phyloP scores from a whole-genome alignment of 2,888 invertebrate genomes.

The Drosophila tripunctata region DNA sequence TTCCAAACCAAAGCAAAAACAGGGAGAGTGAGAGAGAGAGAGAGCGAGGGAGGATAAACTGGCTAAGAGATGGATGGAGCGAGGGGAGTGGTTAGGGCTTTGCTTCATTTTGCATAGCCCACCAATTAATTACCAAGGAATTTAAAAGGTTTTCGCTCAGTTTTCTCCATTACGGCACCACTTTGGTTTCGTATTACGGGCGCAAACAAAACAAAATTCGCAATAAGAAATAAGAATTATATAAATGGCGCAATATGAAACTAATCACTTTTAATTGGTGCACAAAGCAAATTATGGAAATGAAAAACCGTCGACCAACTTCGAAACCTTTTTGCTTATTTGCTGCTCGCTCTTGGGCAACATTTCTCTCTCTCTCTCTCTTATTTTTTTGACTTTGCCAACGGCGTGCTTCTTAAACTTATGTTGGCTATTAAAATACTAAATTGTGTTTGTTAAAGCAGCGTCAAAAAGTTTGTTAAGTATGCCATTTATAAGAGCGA shows the following conservation, averaged over 20 bases:
- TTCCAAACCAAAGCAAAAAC: not conserved
- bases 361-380: not conserved
- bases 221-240: conserved; percentile 55
- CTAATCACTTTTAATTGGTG: conserved; percentile 77
- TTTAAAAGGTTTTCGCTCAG: conserved; percentile 60
- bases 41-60: not conserved
- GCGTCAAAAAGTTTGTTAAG: conserved; percentile 29
- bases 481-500: conserved; percentile 40
- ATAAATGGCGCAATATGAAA: conserved; percentile 72
- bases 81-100: too few relatives aligned
- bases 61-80: not conserved
- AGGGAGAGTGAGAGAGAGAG: not conserved
- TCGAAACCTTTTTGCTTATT: conserved; percentile 44
- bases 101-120: conserved; percentile 47
- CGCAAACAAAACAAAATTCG: conserved; percentile 36
- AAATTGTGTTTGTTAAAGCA: conserved; percentile 46
- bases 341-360: not conserved
- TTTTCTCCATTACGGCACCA: not conserved
- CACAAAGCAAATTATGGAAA: conserved; percentile 64
- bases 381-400: not conserved
- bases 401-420: conserved; percentile 35
- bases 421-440: conserved; percentile 64
- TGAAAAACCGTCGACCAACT: conserved; percentile 38
- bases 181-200: conserved; percentile 40
- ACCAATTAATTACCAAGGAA: conserved; percentile 71